Evolutionary conservation across 2,113 vertebrate genomes (phyloP).

Genomic region (Parus major): DNA sequence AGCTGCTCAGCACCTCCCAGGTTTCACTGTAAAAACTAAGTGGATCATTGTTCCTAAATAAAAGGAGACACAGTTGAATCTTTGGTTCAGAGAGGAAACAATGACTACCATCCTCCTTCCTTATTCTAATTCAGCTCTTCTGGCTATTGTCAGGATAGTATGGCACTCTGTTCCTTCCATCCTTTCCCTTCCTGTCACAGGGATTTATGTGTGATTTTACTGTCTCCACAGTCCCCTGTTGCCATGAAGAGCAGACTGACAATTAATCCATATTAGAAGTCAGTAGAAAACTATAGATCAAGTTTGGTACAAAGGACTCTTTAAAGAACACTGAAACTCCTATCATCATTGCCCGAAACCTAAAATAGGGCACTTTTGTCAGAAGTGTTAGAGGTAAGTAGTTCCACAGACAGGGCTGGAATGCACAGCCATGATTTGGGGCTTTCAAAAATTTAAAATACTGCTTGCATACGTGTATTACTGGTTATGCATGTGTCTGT

Average conservation of each 20-base stretch:
- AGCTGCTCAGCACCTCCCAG: neutral
- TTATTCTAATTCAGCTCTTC: neutral
- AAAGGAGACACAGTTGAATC: neutral
- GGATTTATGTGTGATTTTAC: neutral
- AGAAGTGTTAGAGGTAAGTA: neutral
- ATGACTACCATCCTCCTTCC: neutral
- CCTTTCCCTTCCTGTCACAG: neutral
- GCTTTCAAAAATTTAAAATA: neutral
- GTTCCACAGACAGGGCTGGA: neutral
- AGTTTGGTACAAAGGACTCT: neutral
- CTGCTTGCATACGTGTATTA: rapidly evolving
- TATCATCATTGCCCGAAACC: neutral
- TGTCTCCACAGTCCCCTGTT: neutral
- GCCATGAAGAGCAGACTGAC: neutral
- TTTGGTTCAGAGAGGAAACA: neutral
- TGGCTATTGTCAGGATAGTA: neutral
- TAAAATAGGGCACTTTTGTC: neutral
- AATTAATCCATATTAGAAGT: slow-evolving; percentile 4
- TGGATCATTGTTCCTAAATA: neutral
- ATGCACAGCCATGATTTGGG: neutral
- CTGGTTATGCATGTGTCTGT: neutral
- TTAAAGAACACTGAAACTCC: neutral
- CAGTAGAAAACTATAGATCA: neutral
- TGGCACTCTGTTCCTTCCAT: neutral
- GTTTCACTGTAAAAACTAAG: neutral